Evolutionary conservation across 2,113 vertebrate genomes (phyloP).

Genomic region (Globicephala melas): DNA sequence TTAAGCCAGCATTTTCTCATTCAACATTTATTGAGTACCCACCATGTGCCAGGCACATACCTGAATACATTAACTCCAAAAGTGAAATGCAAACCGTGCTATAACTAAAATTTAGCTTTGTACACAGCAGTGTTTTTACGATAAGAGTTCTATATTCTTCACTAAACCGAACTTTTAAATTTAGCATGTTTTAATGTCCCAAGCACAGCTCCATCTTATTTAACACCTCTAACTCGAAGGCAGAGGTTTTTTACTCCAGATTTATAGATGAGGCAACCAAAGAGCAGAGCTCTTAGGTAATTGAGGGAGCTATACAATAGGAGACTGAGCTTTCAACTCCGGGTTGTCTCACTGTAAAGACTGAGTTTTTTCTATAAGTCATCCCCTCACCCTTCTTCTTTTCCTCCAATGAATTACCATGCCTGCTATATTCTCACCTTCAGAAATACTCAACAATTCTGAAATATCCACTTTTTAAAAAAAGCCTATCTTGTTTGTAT

Average conservation of each 20-base stretch:
- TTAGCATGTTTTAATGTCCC: not conserved
- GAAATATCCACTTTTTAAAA: not conserved
- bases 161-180: not conserved
- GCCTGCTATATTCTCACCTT: not conserved
- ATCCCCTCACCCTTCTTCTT: not conserved
- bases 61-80: conserved; percentile 47
- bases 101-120: conserved; percentile 18
- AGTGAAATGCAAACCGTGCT: conserved; percentile 27
- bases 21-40: conserved; percentile 43
- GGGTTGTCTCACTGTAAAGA: not conserved
- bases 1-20: conserved; percentile 50
- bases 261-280: not conserved
- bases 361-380: not conserved
- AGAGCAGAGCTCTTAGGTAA: not conserved
- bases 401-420: not conserved
- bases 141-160: not conserved
- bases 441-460: not conserved
- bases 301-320: not conserved
- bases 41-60: conserved; percentile 40
- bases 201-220: not conserved
- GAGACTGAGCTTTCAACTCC: not conserved
- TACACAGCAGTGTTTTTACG: not conserved
- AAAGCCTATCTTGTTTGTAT: not conserved
- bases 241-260: not conserved
- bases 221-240: not conserved